Base-by-base conservation (phyloP, 1,140 invertebrate species). In the Metopolophium dirhodum region DNA sequence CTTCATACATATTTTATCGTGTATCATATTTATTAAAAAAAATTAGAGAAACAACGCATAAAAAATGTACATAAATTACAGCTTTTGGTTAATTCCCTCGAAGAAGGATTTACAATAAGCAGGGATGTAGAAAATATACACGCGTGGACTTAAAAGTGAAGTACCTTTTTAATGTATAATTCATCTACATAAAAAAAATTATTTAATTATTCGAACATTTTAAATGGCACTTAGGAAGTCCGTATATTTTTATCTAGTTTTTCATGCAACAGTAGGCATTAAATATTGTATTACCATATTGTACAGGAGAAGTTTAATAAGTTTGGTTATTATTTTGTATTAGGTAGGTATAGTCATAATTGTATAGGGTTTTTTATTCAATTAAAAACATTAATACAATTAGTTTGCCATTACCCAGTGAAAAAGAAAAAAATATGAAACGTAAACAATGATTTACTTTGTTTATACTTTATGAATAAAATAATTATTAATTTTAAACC, bases 231-330 rank as follows among this genome's bases (percentile, higher is more conserved):
- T 90, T 90, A 41, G 51, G 3, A 61, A 61, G 37, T 41, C 26
- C 11, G 47, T 90, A 45, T 22, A 90, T 90, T 61, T 57, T 30
- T 61, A 61, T 90, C 7, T 61, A 61, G 37, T 30, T 90, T 57
- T 90, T 57, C 37, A 61, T n/a, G 18, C 37, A 37, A 18, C 35
- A 8, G 26, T n/a, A 68, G 88, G 18, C 8, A 61, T 61, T 45
- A 90, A 90, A 41, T 18, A 88, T 88, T 88, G 7, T 90, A 61
- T 90, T 41, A 61, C 51, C 51, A 45, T 37, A 41, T 61, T 85
- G 20, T 85, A 85, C 37, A 2, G 23, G 9, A 85, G 9, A 45
- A 85, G 51, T 54, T 89, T 23, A 61, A 90, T 45, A 54, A 7
- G 35, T 41, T 37, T 57, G 30, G 37, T n/a, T 35, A 57, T 57